These are phyloP conservation scores for Athene noctua DNA, from an alignment of 2,113 vertebrate species.

Conservation along the genomic window DNA sequence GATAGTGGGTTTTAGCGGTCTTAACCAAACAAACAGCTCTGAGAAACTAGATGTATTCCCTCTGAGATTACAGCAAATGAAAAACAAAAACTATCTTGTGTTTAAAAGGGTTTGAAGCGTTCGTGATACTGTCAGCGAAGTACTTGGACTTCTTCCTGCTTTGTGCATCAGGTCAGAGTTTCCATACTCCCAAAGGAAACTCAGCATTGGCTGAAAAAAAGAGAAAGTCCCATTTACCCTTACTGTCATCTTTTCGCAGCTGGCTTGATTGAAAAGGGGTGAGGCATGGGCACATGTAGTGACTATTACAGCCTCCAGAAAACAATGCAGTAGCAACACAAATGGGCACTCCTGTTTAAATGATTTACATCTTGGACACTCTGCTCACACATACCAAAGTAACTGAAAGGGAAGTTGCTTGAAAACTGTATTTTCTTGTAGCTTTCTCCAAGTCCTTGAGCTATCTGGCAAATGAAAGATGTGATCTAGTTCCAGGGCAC, in stretches of 20 bases:
- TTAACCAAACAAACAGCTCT: conserved; percentile 59
- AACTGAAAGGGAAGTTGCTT: background rate
- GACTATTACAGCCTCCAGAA: background rate
- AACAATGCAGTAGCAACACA: background rate
- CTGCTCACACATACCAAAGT: background rate
- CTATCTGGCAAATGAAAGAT: background rate
- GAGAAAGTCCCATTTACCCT: background rate
- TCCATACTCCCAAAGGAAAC: conserved; percentile 30
- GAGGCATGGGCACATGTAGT: background rate
- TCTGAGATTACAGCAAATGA: conserved; percentile 23
- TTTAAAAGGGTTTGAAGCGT: background rate
- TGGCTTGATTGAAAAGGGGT: background rate
- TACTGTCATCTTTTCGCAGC: background rate
- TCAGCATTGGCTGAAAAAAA: background rate
- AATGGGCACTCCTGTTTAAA: background rate
- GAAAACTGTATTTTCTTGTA: background rate
- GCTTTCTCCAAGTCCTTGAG: background rate
- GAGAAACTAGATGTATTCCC: conserved; percentile 52
- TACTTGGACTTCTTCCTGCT: conserved; percentile 9
- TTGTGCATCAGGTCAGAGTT: conserved; percentile 28
- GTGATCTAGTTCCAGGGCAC: background rate
- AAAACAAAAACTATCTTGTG: background rate
- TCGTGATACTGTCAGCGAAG: background rate
- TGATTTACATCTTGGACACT: background rate
- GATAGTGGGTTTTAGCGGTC: background rate